Percentiles rank a stretch among this genome's conserved stretches.
Evolutionary conservation across 2,113 vertebrate genomes (phyloP).

Genomic region (Anas platyrhynchos): DNA sequence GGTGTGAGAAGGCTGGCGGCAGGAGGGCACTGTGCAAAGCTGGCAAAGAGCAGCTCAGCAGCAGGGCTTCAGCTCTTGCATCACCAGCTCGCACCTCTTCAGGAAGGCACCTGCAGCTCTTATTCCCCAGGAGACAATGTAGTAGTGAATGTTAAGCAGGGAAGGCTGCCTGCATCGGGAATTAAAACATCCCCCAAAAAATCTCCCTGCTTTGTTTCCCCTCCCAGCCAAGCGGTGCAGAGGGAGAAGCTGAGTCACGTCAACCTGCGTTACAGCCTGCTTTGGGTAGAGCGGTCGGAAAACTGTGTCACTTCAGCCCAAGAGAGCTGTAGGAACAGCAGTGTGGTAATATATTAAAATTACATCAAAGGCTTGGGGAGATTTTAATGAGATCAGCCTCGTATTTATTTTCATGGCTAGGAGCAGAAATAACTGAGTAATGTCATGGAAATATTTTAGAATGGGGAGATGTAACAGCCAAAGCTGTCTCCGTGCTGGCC

Average conservation of each 20-base stretch:
- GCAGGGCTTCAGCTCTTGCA: background rate
- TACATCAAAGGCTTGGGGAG: slow-evolving; percentile 59
- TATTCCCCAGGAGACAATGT: background rate
- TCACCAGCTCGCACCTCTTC: background rate
- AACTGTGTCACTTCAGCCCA: slow-evolving; percentile 65
- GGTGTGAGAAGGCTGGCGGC: background rate
- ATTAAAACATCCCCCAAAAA: background rate
- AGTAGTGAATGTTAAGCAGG: background rate
- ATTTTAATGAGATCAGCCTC: slow-evolving; percentile 53
- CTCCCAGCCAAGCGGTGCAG: accelerated
- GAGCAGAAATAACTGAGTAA: slow-evolving; percentile 62
- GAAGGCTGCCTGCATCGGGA: background rate
- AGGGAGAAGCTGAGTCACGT: slow-evolving; percentile 21
- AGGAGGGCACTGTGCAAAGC: background rate
- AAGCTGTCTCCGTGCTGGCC: background rate
- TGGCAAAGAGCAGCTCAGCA: background rate
- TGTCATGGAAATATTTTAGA: slow-evolving; percentile 59
- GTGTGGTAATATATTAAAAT: slow-evolving; percentile 50
- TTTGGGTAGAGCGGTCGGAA: background rate
- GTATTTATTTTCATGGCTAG: slow-evolving; percentile 52
- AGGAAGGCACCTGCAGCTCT: background rate
- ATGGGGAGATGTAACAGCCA: slow-evolving; percentile 19
- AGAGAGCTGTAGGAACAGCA: slow-evolving; percentile 46
- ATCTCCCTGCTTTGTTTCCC: background rate
- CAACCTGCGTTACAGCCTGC: background rate